A percentile compares a stretch with the other conserved stretches of the same genome.
Conservation (phyloP, 2,797 vertebrate genomes). For the Pseudopleuronectes americanus region DNA sequence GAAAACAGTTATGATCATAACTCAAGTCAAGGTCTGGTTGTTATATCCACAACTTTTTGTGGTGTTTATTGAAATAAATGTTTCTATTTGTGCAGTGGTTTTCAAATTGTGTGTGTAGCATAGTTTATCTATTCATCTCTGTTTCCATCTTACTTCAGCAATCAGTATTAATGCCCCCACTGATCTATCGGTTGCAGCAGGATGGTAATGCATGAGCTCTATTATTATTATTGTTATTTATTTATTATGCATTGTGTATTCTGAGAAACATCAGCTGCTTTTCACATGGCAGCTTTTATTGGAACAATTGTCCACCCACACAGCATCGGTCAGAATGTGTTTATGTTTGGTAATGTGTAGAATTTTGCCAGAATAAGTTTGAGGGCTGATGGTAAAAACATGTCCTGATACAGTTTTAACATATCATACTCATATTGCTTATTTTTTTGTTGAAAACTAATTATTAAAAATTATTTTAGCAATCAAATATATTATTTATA, state of each 20-base stretch:
- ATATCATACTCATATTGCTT: too few relatives aligned
- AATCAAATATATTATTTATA: too few relatives aligned
- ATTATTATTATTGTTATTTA: background rate
- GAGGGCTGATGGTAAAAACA: too few relatives aligned
- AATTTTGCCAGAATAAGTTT: too few relatives aligned
- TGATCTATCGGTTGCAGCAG: background rate
- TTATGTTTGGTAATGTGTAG: background rate
- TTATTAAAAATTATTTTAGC: too few relatives aligned
- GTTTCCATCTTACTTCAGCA: background rate
- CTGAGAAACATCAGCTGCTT: background rate
- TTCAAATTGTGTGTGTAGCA: background rate
- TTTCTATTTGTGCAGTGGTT: background rate
- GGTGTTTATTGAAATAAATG: background rate
- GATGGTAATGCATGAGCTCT: background rate
- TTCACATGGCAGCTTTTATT: background rate
- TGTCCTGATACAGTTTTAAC: too few relatives aligned
- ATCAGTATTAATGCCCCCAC: background rate
- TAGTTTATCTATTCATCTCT: background rate
- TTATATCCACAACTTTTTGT: background rate
- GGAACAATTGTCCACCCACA: background rate
- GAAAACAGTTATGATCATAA: background rate
- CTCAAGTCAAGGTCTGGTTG: conserved; percentile 1
- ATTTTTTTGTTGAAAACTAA: too few relatives aligned
- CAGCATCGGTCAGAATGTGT: background rate
- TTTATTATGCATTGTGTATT: background rate